Base-by-base conservation (phyloP, 2,797 vertebrate genomes). In the Euthynnus affinis region DNA sequence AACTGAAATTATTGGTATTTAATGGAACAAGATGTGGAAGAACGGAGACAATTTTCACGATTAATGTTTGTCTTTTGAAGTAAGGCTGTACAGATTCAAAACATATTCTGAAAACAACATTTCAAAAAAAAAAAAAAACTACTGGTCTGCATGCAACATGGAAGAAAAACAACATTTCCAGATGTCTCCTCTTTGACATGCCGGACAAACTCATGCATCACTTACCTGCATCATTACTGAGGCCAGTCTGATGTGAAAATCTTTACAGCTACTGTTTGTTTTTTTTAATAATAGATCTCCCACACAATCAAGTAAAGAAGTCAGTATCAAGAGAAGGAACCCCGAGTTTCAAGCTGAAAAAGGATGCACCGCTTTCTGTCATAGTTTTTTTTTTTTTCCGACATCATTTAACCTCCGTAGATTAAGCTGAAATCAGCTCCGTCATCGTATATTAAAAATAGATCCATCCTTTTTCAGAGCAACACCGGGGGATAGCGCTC, bases 151-250 rank as follows among this genome's bases (percentile, higher is more conserved):
- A 52, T 78, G 74, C 82, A 74, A 49, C 64, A 51, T 2, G 12
- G 4, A 5, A 40, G 23, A 71, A 46, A 55, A 7, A 4, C 22
- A 4, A 32, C 18, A 55, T 37, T 6, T 56, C 25, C 9, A 42
- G 23, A 53, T 0, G 12, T 69, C 27, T 13, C 9, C 27, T 13
- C 9, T 18, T 40, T 8, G 55, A 66, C 37, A 57, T 25, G 27
- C 4, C 17, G 9, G 18, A 64, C 60, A 80, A 37, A 73, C 58
- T 69, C 85, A 75, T 89, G 87, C 88, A 71, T 3, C 6, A 83
- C 91, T 88, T 83, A 92, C 91, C 89, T 89, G 64, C 29, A 0
- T n/a, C n/a, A 34, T 27, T 34, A 48, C 51, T 9, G 58, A 71
- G 58, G 25, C 69, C 76, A 44, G 40, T 3, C 5, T 13, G 13